phyloP scores from a whole-genome alignment of 2,888 invertebrate species.

The Agonopterix heracliana region DNA sequence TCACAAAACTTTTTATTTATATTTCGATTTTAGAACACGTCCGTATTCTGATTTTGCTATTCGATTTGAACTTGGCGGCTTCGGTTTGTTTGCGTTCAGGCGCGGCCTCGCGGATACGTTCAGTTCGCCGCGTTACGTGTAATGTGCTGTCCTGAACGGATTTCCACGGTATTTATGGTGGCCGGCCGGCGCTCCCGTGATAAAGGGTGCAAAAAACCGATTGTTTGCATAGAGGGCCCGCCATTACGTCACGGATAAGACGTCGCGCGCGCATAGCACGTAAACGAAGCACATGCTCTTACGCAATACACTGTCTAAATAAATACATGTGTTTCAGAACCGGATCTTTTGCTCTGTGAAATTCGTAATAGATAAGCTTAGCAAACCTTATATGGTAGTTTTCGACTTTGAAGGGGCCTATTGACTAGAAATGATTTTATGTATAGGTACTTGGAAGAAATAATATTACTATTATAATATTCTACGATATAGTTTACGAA shows the following conservation, averaged over 20 bases:
- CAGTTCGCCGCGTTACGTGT: constrained; percentile 64
- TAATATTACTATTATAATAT: background rate
- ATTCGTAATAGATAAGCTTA: constrained; percentile 19
- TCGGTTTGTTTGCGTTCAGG: constrained; percentile 30
- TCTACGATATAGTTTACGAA: background rate
- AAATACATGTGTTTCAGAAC: constrained; percentile 64
- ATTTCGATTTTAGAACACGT: constrained; percentile 12
- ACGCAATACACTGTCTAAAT: constrained; percentile 63
- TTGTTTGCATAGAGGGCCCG: constrained; percentile 67
- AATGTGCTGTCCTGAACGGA: constrained; percentile 69
- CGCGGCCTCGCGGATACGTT: constrained; percentile 52
- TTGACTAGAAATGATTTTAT: too few species aligned
- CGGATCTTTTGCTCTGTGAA: constrained; percentile 65
- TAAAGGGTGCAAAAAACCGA: constrained; percentile 72
- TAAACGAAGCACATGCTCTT: constrained; percentile 55
- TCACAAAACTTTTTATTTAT: constrained; percentile 20
- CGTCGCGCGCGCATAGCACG: constrained; percentile 53
- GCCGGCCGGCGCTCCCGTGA: constrained; percentile 61
- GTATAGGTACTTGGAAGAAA: background rate
- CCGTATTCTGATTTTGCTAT: constrained; percentile 13
- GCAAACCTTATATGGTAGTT: background rate
- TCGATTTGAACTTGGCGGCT: constrained; percentile 3
- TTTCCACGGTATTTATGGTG: constrained; percentile 70
- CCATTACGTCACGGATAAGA: constrained; percentile 61
- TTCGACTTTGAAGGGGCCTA: background rate